These are phyloP conservation scores for Crematogaster levior DNA, from an alignment of 2,888 invertebrate genomes.

Conservation along the genomic window DNA sequence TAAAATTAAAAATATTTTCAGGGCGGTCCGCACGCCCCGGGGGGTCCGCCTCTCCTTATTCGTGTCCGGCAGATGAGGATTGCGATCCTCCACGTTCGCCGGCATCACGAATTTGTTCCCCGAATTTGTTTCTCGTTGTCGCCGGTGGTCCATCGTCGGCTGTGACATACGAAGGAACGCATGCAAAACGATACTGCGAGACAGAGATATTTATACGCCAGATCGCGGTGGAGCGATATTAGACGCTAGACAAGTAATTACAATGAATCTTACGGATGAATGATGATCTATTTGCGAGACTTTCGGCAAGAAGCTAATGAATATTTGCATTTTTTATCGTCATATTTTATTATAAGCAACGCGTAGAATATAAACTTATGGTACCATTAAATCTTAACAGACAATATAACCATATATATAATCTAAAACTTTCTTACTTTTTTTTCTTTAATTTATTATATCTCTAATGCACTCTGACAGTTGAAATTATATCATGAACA, in stretches of 20 bases:
- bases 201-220: conserved; percentile 30
- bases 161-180: conserved; percentile 63
- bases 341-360: conserved; percentile 12
- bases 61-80: conserved; percentile 55
- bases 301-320: conserved; percentile 17
- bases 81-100: conserved; percentile 63
- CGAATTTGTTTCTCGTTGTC: conserved; percentile 73
- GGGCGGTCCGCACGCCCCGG: conserved; percentile 77
- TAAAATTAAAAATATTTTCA: conserved; percentile 81
- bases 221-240: conserved; percentile 27
- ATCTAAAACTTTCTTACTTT: background rate
- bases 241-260: conserved; percentile 52
- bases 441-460: background rate
- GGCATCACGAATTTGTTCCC: conserved; percentile 71
- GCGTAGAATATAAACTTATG: background rate
- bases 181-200: conserved; percentile 57
- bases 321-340: conserved; percentile 16
- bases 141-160: conserved; percentile 66
- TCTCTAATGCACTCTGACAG: background rate
- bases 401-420: background rate
- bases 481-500: background rate
- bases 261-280: conserved; percentile 18
- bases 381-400: conserved; percentile 9
- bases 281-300: conserved; percentile 24
- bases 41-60: conserved; percentile 72